Evolutionary conservation across 2,888 invertebrate genomes (phyloP).

Genomic region (Agonopterix subpropinquella): DNA sequence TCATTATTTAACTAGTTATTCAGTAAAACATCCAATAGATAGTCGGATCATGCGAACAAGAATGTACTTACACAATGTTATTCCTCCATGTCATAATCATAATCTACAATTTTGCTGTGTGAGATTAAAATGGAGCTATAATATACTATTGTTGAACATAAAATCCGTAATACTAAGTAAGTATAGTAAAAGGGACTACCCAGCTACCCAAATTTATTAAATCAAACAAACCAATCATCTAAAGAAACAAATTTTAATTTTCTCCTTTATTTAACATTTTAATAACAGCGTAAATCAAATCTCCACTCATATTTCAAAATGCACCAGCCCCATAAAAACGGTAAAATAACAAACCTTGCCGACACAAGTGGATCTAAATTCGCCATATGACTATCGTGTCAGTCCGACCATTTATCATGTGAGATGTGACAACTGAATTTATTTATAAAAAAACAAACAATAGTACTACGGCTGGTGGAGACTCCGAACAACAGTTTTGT

Average conservation of each 20-base stretch:
- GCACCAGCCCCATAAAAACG: conserved; percentile 29
- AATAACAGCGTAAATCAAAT: background rate
- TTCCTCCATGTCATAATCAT: too few species aligned
- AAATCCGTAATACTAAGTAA: too few species aligned
- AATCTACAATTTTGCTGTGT: too few species aligned
- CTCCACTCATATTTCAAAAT: conserved; percentile 23
- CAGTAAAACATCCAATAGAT: too few species aligned
- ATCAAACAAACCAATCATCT: background rate
- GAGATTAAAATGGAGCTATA: too few species aligned
- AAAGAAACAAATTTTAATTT: background rate
- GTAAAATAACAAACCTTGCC: conserved; percentile 23
- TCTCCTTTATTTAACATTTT: too few species aligned
- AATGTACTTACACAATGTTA: too few species aligned
- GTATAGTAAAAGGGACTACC: too few species aligned
- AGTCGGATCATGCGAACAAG: too few species aligned
- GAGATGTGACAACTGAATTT: conserved; percentile 73
- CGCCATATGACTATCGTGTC: conserved; percentile 70
- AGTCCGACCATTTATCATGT: conserved; percentile 61
- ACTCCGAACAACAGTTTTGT: conserved; percentile 39
- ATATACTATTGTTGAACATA: too few species aligned
- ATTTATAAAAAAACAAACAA: conserved; percentile 71
- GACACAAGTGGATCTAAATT: conserved; percentile 60
- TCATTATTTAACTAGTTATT: too few species aligned
- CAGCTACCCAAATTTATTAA: too few species aligned
- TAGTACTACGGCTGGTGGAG: conserved; percentile 24